Evolutionary conservation across 2,113 vertebrate genomes (phyloP).

Genomic region (Pao palembangensis): DNA sequence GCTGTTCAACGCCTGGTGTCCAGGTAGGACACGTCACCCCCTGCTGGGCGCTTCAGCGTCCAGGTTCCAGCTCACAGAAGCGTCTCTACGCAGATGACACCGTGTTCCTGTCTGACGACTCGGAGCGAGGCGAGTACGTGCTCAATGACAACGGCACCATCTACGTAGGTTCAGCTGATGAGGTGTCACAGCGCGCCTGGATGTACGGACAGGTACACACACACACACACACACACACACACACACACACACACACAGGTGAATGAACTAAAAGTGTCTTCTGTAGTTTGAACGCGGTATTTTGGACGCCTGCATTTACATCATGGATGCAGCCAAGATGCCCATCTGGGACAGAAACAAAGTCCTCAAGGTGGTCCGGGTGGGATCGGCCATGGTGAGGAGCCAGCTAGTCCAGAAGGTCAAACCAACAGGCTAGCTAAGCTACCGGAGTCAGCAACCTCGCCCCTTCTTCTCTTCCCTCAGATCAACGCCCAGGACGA

Average conservation of each 20-base stretch:
- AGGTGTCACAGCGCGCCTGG: conserved; percentile 77
- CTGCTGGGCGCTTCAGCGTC: neutral
- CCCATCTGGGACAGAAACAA: conserved; percentile 81
- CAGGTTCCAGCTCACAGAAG: too few relatives aligned
- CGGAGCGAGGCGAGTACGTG: conserved; percentile 82
- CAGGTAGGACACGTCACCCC: conserved; percentile 62
- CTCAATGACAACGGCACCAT: conserved; percentile 84
- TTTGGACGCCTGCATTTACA: conserved; percentile 83
- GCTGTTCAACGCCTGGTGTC: conserved; percentile 91
- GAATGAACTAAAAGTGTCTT: too few relatives aligned
- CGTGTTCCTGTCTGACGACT: conserved; percentile 74
- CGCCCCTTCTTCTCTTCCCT: neutral
- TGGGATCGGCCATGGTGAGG: conserved; percentile 85
- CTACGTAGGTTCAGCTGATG: conserved; percentile 69
- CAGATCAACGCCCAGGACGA: conserved; percentile 89
- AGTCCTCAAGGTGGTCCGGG: conserved; percentile 78
- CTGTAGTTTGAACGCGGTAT: conserved; percentile 83
- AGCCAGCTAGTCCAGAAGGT: neutral
- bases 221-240: neutral
- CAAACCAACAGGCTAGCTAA: neutral
- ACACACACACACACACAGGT: neutral
- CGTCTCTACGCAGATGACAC: conserved; percentile 74
- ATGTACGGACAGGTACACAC: conserved; percentile 86
- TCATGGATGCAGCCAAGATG: conserved; percentile 81
- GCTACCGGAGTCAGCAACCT: neutral